Percentiles rank a stretch among this genome's conserved stretches.
phyloP scores from a whole-genome alignment of 1,140 invertebrate genomes.

The Ceratosolen fusciceps region DNA sequence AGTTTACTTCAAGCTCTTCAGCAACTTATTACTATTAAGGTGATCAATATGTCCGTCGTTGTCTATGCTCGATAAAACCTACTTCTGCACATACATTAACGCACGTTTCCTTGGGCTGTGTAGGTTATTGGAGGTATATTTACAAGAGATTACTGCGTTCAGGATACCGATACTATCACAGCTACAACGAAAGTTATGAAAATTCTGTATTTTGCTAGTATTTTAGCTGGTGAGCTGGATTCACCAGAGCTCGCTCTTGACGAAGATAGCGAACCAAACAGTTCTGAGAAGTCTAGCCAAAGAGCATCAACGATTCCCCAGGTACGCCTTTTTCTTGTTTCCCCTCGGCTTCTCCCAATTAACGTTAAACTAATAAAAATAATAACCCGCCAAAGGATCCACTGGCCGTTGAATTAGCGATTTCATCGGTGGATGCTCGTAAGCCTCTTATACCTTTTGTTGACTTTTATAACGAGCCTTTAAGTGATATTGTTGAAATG shows the following conservation, averaged over 20 bases:
- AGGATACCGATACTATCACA: slow-evolving; percentile 87
- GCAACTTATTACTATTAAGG: slow-evolving; percentile 85
- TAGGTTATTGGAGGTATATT: slow-evolving; percentile 84
- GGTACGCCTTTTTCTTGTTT: slow-evolving; percentile 43
- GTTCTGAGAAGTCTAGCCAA: slow-evolving; percentile 59
- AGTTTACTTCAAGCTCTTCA: slow-evolving; percentile 86
- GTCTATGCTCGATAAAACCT: not conserved
- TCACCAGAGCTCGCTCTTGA: slow-evolving; percentile 72
- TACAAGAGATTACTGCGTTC: slow-evolving; percentile 81
- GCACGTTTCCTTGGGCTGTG: no score
- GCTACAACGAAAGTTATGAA: slow-evolving; percentile 88
- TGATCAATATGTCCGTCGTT: slow-evolving; percentile 35
- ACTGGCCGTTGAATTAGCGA: slow-evolving; percentile 75
- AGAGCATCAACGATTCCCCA: slow-evolving; percentile 53
- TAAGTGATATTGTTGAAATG: slow-evolving; percentile 93
- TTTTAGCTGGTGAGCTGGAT: slow-evolving; percentile 86
- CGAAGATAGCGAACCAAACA: slow-evolving; percentile 71
- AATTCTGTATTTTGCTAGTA: slow-evolving; percentile 92
- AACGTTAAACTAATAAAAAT: not conserved
- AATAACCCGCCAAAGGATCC: slow-evolving; percentile 59
- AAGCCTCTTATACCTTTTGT: slow-evolving; percentile 86
- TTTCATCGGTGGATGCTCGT: slow-evolving; percentile 85
- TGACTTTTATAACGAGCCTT: slow-evolving; percentile 94
- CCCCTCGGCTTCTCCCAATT: not conserved
- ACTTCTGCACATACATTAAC: no score